Percentiles rank a stretch among this genome's conserved stretches.
phyloP scores from a whole-genome alignment of 2,797 vertebrate species.

The Synaphobranchus kaupii region DNA sequence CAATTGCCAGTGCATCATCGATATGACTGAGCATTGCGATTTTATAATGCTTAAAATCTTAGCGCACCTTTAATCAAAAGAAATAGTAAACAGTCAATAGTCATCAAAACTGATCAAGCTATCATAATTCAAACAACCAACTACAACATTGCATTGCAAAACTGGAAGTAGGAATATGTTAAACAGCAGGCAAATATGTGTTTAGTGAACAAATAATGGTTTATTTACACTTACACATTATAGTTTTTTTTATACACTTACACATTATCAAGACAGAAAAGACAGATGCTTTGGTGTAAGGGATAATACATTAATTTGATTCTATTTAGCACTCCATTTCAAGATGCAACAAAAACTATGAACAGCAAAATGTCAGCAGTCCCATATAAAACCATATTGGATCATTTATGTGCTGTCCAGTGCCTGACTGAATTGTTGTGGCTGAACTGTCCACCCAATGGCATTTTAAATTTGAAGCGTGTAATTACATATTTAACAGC shows the following conservation, averaged over 20 bases:
- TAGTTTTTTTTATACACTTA: too few relatives aligned
- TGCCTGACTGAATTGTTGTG: constrained; percentile 20
- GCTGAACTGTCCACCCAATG: background rate
- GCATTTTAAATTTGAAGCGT: background rate
- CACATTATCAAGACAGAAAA: background rate
- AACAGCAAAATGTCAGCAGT: background rate
- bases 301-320: background rate
- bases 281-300: background rate
- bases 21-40: too few relatives aligned
- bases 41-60: too few relatives aligned
- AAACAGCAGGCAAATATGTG: background rate
- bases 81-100: background rate
- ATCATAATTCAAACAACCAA: background rate
- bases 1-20: too few relatives aligned
- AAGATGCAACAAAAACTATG: background rate
- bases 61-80: too few relatives aligned
- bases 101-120: background rate
- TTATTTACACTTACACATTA: too few relatives aligned
- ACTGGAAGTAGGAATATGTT: background rate
- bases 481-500: constrained; percentile 25
- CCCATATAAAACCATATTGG: background rate
- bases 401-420: background rate
- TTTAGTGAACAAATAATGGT: background rate
- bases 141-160: background rate
- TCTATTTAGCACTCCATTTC: background rate